These are phyloP conservation scores for Helostoma temminkii DNA, from an alignment of 2,797 vertebrate species.

Conservation along the genomic window DNA sequence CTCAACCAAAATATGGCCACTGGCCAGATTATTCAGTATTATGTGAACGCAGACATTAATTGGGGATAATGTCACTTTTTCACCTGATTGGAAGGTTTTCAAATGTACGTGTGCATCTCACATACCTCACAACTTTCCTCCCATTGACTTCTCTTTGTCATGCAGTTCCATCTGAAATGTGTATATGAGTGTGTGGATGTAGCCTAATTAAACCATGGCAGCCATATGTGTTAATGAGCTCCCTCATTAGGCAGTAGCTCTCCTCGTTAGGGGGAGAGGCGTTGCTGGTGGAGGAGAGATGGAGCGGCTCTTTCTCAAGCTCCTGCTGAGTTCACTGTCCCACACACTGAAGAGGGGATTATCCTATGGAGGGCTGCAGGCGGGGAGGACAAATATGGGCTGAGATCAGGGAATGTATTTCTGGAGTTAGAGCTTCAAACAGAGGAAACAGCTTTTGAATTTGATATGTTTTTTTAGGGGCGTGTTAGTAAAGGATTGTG, in stretches of 20 bases:
- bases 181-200: conserved; percentile 61
- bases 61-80: conserved; percentile 17
- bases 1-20: conserved; percentile 9
- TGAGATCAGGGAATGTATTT: conserved; percentile 36
- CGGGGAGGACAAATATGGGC: conserved; percentile 21
- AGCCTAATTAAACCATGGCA: conserved; percentile 92
- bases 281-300: conserved; percentile 67
- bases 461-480: background rate
- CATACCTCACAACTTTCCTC: conserved; percentile 55
- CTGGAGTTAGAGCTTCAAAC: conserved; percentile 30
- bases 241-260: conserved; percentile 89
- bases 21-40: conserved; percentile 2
- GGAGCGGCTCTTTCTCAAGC: conserved; percentile 78
- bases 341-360: conserved; percentile 77
- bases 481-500: background rate
- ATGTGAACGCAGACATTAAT: background rate
- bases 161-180: conserved; percentile 38
- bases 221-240: conserved; percentile 93
- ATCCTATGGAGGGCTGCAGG: conserved; percentile 72
- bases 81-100: conserved; percentile 22
- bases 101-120: conserved; percentile 18
- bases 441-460: background rate
- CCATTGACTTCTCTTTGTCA: conserved; percentile 50
- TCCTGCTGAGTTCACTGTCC: conserved; percentile 88
- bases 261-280: conserved; percentile 86